Evolutionary conservation across 1,140 invertebrate genomes (phyloP).

Genomic region (Lycorma delicatula): DNA sequence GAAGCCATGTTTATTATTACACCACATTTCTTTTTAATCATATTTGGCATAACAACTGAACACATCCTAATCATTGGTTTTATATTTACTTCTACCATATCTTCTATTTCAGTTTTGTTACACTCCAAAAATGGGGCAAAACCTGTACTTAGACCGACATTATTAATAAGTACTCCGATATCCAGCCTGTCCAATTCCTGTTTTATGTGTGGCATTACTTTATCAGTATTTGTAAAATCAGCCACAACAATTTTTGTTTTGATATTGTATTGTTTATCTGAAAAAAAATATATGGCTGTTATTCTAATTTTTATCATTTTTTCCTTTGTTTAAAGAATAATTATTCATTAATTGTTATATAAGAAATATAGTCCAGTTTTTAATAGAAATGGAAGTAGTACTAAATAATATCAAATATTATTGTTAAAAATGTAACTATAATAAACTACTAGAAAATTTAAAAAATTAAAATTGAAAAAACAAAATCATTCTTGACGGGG

Average conservation of each 20-base stretch:
- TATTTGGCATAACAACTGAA: slow-evolving; percentile 68
- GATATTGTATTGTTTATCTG: slow-evolving; percentile 62
- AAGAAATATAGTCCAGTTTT: too few relatives aligned
- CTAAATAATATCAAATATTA: too few relatives aligned
- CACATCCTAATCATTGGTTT: slow-evolving; percentile 50
- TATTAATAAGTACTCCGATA: slow-evolving; percentile 88
- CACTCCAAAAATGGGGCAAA: slow-evolving; percentile 74
- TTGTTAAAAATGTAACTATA: too few relatives aligned
- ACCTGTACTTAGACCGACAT: slow-evolving; percentile 79
- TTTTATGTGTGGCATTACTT: slow-evolving; percentile 66
- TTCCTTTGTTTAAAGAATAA: too few relatives aligned
- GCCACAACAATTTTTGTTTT: slow-evolving; percentile 68
- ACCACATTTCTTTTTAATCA: slow-evolving; percentile 73
- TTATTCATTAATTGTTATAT: too few relatives aligned
- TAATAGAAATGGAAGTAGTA: too few relatives aligned
- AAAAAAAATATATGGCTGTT: too few relatives aligned
- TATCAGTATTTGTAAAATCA: slow-evolving; percentile 62
- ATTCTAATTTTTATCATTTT: too few relatives aligned
- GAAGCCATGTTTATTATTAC: slow-evolving; percentile 89
- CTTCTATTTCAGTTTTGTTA: slow-evolving; percentile 41
- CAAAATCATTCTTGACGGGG: too few relatives aligned
- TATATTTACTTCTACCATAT: slow-evolving; percentile 43
- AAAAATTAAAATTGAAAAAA: too few relatives aligned
- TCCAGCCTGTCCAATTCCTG: slow-evolving; percentile 65
- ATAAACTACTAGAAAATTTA: too few relatives aligned